phyloP scores from a whole-genome alignment of 2,888 invertebrate species.

The Drosophila kanekoi region DNA sequence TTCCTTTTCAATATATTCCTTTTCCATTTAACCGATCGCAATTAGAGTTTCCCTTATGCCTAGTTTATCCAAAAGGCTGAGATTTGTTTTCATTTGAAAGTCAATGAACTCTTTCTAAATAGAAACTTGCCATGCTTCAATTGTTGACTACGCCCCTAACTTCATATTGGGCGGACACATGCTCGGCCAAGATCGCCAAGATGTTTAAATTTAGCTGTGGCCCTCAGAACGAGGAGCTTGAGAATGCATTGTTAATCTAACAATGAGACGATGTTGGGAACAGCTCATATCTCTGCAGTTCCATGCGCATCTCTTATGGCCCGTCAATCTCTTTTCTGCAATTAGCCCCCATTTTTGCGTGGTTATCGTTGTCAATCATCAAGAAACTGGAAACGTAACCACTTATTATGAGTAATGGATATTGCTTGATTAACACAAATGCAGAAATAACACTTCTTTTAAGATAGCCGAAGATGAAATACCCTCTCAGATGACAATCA shows the following conservation, averaged over 20 bases:
- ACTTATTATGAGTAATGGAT: constrained; percentile 56
- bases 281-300: constrained; percentile 9
- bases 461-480: neutral
- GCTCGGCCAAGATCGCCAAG: constrained; percentile 27
- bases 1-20: too few species aligned
- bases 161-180: constrained; percentile 38
- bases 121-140: constrained; percentile 23
- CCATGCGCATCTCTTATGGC: constrained; percentile 9
- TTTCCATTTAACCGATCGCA: too few species aligned
- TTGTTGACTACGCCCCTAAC: constrained; percentile 22
- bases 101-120: constrained; percentile 41
- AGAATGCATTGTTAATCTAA: constrained; percentile 52
- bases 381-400: constrained; percentile 21
- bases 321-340: constrained; percentile 22
- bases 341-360: constrained; percentile 43
- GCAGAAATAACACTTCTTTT: neutral
- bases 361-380: constrained; percentile 57
- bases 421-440: constrained; percentile 41
- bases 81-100: constrained; percentile 32
- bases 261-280: constrained; percentile 27
- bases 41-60: too few species aligned
- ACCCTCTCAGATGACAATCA: neutral
- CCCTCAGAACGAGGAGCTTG: constrained; percentile 8
- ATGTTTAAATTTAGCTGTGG: constrained; percentile 22
- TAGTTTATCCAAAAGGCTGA: too few species aligned